phyloP scores from a whole-genome alignment of 1,140 invertebrate genomes.

The Eupeodes corollae region DNA sequence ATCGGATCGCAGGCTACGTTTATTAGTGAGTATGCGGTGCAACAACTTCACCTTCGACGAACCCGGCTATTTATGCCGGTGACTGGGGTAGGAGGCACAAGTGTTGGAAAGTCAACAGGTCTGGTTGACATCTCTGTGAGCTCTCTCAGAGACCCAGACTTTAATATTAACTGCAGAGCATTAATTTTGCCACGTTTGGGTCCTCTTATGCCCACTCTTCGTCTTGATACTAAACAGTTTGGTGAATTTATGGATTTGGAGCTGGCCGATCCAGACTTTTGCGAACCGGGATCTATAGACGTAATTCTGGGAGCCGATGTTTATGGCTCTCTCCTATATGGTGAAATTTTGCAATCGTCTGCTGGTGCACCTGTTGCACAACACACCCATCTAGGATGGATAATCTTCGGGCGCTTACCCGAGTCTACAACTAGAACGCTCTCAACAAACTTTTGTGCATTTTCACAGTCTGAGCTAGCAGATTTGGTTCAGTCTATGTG shows the following conservation, averaged over 20 bases:
- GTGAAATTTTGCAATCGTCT: background rate
- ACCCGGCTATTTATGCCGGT: background rate
- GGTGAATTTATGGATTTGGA: background rate
- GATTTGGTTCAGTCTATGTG: too few species aligned
- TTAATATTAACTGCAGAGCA: background rate
- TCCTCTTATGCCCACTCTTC: background rate
- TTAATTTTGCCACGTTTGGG: background rate
- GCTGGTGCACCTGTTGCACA: too few species aligned
- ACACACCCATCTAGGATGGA: too few species aligned
- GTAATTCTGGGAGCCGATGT: conserved; percentile 1
- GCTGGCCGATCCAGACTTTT: background rate
- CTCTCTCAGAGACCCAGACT: background rate
- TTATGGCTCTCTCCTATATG: background rate
- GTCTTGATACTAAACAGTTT: background rate
- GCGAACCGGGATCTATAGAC: conserved; percentile 1
- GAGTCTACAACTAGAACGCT: too few species aligned
- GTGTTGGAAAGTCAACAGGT: background rate
- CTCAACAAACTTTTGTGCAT: too few species aligned
- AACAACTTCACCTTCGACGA: conserved; percentile 1
- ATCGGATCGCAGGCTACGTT: conserved; percentile 1
- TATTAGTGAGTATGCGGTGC: conserved; percentile 2
- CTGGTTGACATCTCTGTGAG: background rate
- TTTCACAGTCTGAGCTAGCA: too few species aligned
- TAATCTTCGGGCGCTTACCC: too few species aligned
- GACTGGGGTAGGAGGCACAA: background rate